phyloP scores from a whole-genome alignment of 2,888 invertebrate genomes.

The Euplexia lucipara region DNA sequence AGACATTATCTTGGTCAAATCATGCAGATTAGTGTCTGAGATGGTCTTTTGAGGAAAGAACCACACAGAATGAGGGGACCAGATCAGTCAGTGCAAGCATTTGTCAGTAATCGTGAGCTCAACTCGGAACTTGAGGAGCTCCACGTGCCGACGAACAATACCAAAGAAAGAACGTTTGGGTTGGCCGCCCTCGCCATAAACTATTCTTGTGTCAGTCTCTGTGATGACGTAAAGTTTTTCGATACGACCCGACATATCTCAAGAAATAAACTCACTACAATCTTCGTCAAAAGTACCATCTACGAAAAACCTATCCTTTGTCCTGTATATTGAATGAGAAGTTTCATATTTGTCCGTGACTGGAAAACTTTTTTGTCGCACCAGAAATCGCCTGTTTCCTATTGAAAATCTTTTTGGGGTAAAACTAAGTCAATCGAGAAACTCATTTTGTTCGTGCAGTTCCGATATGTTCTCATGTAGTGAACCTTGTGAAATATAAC shows the following conservation, averaged over 20 bases:
- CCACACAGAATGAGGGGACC: too few relatives aligned
- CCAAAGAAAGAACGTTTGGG: too few relatives aligned
- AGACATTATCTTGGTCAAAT: too few relatives aligned
- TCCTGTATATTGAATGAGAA: slow-evolving; percentile 68
- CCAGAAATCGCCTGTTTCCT: slow-evolving; percentile 61
- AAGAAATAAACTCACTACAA: slow-evolving; percentile 66
- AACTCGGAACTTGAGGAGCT: too few relatives aligned
- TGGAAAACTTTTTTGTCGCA: slow-evolving; percentile 66
- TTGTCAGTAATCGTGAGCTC: too few relatives aligned
- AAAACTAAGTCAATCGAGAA: slow-evolving; percentile 60
- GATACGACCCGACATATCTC: slow-evolving; percentile 60
- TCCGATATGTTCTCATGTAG: slow-evolving; percentile 45
- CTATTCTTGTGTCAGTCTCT: slow-evolving; percentile 35
- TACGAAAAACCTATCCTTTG: slow-evolving; percentile 65
- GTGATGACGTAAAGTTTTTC: slow-evolving; percentile 66
- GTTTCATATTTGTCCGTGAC: slow-evolving; percentile 69
- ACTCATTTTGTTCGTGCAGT: slow-evolving; percentile 52
- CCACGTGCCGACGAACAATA: too few relatives aligned
- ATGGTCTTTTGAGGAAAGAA: too few relatives aligned
- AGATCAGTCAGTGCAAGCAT: too few relatives aligned
- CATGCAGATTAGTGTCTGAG: too few relatives aligned
- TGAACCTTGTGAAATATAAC: slow-evolving; percentile 27
- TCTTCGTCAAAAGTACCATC: slow-evolving; percentile 55
- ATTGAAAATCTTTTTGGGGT: slow-evolving; percentile 59
- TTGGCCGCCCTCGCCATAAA: slow-evolving; percentile 45